These are phyloP conservation scores for Tridacna crocea DNA, from an alignment of 2,888 invertebrate species.

Conservation along the genomic window DNA sequence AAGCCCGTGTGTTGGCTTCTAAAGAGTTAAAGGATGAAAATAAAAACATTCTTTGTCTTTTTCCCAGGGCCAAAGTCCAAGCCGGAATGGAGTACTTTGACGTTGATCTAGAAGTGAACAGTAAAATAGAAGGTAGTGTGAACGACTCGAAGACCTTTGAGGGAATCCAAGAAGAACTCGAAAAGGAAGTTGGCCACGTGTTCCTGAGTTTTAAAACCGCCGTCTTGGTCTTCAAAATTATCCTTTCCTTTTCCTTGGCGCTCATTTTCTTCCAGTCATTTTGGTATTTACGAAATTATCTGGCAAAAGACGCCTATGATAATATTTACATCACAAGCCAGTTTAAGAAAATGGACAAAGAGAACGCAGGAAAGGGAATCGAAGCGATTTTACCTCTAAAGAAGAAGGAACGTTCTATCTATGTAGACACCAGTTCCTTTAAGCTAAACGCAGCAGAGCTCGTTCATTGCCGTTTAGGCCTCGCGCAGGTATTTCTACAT, in stretches of 20 bases:
- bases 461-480: slow-evolving; percentile 63
- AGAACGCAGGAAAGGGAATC: slow-evolving; percentile 50
- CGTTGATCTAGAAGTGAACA: slow-evolving; percentile 50
- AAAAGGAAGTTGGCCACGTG: slow-evolving; percentile 54
- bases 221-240: slow-evolving; percentile 43
- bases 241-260: slow-evolving; percentile 55
- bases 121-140: slow-evolving; percentile 28
- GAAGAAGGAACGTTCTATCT: slow-evolving; percentile 68
- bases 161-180: slow-evolving; percentile 54
- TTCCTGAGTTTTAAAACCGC: slow-evolving; percentile 29
- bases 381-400: slow-evolving; percentile 73
- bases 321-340: slow-evolving; percentile 75
- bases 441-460: slow-evolving; percentile 67
- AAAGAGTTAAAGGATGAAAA: too few relatives aligned
- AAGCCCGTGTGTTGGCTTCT: too few relatives aligned
- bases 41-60: too few relatives aligned
- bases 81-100: slow-evolving; percentile 40
- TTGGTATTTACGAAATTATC: slow-evolving; percentile 67
- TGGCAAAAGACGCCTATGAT: slow-evolving; percentile 75
- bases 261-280: slow-evolving; percentile 63
- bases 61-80: slow-evolving; percentile 33
- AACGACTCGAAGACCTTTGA: slow-evolving; percentile 48
- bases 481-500: slow-evolving; percentile 69
- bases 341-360: slow-evolving; percentile 69
- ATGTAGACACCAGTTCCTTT: slow-evolving; percentile 68